phyloP scores from a whole-genome alignment of 2,888 invertebrate genomes.

The Cephalotes varians region DNA sequence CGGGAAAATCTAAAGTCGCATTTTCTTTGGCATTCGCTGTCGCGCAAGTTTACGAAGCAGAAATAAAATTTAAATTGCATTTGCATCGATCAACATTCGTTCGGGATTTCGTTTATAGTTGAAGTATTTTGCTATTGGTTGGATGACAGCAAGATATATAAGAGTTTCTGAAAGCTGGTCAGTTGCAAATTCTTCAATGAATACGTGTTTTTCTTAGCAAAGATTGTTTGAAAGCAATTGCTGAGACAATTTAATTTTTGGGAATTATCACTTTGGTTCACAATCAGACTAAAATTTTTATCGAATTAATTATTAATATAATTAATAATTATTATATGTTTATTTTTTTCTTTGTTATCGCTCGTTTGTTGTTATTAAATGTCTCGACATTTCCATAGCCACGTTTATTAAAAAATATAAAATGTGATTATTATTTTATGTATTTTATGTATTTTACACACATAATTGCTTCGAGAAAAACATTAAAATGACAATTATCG shows the following conservation, averaged over 20 bases:
- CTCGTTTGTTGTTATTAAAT: neutral
- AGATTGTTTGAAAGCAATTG: neutral
- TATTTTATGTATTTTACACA: too few species aligned
- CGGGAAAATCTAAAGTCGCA: conserved; percentile 9
- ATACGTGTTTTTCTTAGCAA: neutral
- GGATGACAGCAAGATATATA: neutral
- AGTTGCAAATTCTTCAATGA: neutral
- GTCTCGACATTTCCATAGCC: neutral
- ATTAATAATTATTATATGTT: neutral
- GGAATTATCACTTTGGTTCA: neutral
- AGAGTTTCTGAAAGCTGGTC: neutral
- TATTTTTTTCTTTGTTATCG: neutral
- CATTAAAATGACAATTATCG: neutral
- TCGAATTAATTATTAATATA: neutral
- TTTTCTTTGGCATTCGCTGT: neutral
- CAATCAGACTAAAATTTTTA: neutral
- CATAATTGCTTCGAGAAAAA: neutral
- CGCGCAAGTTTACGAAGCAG: neutral
- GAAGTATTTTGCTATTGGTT: neutral
- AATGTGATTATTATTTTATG: neutral
- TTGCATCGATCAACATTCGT: neutral
- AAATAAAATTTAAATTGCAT: conserved; percentile 11
- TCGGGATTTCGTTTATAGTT: neutral
- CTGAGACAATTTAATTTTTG: neutral
- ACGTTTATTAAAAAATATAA: neutral